Evolutionary conservation across 2,113 vertebrate species (phyloP).

Genomic region (Rallus limicola): DNA sequence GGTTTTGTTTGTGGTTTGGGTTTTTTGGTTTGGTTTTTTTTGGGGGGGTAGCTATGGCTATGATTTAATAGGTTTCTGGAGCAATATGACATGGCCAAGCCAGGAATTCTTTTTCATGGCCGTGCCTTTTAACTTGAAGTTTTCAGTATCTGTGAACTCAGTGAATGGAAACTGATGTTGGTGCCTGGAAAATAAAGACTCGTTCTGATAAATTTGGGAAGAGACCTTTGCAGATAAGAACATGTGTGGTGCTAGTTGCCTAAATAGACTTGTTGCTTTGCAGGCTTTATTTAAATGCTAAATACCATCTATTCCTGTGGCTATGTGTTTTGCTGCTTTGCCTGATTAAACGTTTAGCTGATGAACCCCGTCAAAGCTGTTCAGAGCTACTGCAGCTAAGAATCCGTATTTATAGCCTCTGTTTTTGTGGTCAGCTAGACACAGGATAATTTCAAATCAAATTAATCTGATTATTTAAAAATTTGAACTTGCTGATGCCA

Average conservation of each 20-base stretch:
- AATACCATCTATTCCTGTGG: constrained; percentile 32
- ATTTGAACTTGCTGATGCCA: neutral
- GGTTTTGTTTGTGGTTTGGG: neutral
- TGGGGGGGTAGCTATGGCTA: neutral
- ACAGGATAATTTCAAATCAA: neutral
- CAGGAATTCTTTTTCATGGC: neutral
- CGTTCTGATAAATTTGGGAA: neutral
- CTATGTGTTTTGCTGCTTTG: constrained; percentile 36
- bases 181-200: constrained; percentile 8
- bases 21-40: too few species aligned
- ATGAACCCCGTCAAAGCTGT: constrained; percentile 49
- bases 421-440: constrained; percentile 1
- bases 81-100: neutral
- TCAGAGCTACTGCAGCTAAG: neutral
- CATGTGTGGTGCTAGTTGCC: constrained; percentile 10
- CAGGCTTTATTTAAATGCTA: constrained; percentile 53
- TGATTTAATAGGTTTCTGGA: neutral
- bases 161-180: neutral
- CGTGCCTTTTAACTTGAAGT: neutral
- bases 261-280: constrained; percentile 41
- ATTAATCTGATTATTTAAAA: neutral
- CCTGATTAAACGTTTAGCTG: constrained; percentile 56
- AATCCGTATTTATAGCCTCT: constrained; percentile 1
- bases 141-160: neutral
- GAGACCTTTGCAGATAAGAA: constrained; percentile 46